Conservation (phyloP, 2,888 invertebrate species). For the Ophioninae sp. region DNA sequence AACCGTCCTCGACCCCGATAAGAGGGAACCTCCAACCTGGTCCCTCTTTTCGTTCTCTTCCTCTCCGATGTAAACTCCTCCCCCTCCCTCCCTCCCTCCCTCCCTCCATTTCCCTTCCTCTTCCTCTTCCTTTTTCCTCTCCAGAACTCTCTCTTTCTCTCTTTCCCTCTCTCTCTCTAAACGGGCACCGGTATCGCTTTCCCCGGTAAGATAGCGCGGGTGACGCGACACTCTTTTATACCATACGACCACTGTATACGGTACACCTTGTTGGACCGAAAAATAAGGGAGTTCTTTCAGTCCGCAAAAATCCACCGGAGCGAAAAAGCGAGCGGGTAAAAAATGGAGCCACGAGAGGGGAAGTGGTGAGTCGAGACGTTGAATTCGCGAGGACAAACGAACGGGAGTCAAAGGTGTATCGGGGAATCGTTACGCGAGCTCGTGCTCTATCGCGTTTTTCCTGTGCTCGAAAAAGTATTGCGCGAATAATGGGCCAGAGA, state of each 20-base stretch:
- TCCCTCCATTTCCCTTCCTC: constrained; percentile 14
- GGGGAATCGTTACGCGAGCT: constrained; percentile 43
- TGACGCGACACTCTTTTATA: constrained; percentile 23
- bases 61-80: too few species aligned
- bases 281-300: constrained; percentile 24
- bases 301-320: not conserved
- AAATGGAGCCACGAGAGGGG: constrained; percentile 12
- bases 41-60: constrained; percentile 19
- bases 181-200: constrained; percentile 18
- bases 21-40: constrained; percentile 25
- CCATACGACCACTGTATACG: constrained; percentile 10
- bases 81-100: constrained; percentile 22
- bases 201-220: constrained; percentile 35
- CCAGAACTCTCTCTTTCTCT: constrained; percentile 24
- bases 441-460: constrained; percentile 53
- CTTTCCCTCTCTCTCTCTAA: constrained; percentile 1
- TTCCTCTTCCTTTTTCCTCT: constrained; percentile 17
- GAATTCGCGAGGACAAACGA: constrained; percentile 43
- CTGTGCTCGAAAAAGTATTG: constrained; percentile 22
- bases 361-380: constrained; percentile 21
- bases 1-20: constrained; percentile 58
- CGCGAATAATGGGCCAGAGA: not conserved
- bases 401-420: constrained; percentile 32
- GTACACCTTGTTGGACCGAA: constrained; percentile 29
- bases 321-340: constrained; percentile 6